A percentile compares a stretch with the other conserved stretches of the same genome.
Evolutionary conservation across 2,797 vertebrate species (phyloP).

Genomic region (Oreochromis grahami): DNA sequence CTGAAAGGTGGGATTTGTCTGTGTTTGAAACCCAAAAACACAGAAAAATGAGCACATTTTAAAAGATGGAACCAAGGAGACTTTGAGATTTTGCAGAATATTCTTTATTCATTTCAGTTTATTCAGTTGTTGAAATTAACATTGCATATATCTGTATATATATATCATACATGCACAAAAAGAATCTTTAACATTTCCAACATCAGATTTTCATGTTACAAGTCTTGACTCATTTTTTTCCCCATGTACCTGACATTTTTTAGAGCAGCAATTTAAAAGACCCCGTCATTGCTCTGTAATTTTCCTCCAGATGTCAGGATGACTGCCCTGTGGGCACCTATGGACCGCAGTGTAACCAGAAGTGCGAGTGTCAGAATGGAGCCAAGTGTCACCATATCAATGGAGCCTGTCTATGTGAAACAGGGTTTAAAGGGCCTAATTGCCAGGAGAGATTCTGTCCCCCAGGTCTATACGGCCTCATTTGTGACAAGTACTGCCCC

Average conservation of each 20-base stretch:
- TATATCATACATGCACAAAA: not conserved
- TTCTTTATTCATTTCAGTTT: not conserved
- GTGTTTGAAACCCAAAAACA: not conserved
- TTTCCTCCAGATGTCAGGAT: constrained; percentile 88
- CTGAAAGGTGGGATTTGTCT: not conserved
- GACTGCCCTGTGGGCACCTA: constrained; percentile 94
- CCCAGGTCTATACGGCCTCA: constrained; percentile 87
- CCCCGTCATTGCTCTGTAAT: not conserved
- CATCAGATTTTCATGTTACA: not conserved
- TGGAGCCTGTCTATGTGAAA: constrained; percentile 90
- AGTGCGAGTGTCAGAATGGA: constrained; percentile 91
- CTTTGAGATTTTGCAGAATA: not conserved
- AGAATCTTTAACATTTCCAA: not conserved
- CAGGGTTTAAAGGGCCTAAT: constrained; percentile 90
- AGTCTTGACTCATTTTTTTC: not conserved
- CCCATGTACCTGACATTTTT: not conserved
- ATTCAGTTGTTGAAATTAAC: not conserved
- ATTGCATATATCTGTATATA: not conserved
- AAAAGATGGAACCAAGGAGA: not conserved
- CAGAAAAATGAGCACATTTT: not conserved
- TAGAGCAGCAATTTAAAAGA: not conserved
- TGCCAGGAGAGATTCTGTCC: constrained; percentile 97
- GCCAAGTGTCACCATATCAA: constrained; percentile 94
- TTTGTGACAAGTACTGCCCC: constrained; percentile 92
- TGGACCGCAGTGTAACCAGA: constrained; percentile 87